Conservation (phyloP, 1,140 invertebrate genomes). For the Diachasma alloeum region DNA sequence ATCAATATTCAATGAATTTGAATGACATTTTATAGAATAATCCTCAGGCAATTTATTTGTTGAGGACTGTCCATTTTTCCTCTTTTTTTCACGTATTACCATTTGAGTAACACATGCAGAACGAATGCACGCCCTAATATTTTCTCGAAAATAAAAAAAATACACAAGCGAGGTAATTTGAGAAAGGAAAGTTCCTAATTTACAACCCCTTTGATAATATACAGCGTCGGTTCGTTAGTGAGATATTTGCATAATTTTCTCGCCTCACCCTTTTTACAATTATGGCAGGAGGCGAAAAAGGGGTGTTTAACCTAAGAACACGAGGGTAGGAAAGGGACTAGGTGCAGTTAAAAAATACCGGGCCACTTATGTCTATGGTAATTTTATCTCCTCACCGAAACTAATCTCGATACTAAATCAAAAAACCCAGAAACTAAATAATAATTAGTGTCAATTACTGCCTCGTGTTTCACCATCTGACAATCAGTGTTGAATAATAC, state of each 20-base stretch:
- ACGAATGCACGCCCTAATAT: background rate
- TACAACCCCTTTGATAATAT: background rate
- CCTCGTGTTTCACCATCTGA: background rate
- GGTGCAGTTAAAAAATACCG: constrained; percentile 45
- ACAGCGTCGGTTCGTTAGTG: constrained; percentile 40
- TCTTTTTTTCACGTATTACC: background rate
- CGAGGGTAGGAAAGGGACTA: constrained; percentile 33
- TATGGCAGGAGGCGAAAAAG: background rate
- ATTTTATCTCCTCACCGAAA: constrained; percentile 52
- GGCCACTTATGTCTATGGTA: constrained; percentile 53
- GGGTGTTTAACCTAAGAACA: constrained; percentile 13
- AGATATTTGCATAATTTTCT: constrained; percentile 54
- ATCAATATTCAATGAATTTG: background rate
- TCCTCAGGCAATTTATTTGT: background rate
- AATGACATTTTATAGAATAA: background rate
- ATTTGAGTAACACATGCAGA: background rate
- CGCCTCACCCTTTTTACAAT: constrained; percentile 33
- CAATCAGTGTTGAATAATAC: background rate
- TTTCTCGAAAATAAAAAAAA: background rate
- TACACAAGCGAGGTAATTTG: background rate
- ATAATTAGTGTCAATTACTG: constrained; percentile 29
- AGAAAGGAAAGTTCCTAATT: constrained; percentile 3
- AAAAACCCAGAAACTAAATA: constrained; percentile 20
- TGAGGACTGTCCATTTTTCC: background rate
- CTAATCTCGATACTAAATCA: constrained; percentile 50